Base-by-base conservation (phyloP, 1,140 invertebrate genomes). In the Drosophila burlai region DNA sequence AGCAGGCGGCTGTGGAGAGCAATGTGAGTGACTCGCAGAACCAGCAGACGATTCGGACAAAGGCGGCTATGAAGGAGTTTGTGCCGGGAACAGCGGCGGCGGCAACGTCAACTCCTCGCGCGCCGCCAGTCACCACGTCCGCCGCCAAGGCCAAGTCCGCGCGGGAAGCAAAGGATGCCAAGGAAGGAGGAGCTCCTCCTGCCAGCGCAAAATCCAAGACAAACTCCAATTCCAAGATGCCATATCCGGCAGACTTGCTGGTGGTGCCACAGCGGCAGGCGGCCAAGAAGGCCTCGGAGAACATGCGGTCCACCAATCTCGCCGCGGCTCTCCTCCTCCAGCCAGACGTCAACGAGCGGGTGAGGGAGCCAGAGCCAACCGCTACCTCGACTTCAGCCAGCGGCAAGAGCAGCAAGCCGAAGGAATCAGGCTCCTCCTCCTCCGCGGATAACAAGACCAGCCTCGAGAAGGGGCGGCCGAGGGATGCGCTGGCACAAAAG, bases 181-280 rank as follows among this genome's bases (percentile, higher is more conserved):
- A 79, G 63, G 67, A 68, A 9, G 62, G 15, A 40, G n/a, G n/a
- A n/a, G n/a, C n/a, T n/a, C 43, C 8, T 16, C 36, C 8, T 2
- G 46, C n/a, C 40, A 62, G 49, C 42, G 61, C 71, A 4, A 62
- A 73, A 38, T 36, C 45, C 8, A 81, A 77, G 38, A n/a, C 54
- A 9, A 89, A 67, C 42, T 42, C 74, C 3, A 81, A 49, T 31
- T 46, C 40, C 52, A 80, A 66, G 60, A 31, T 85, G 64, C 63
- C 57, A 26, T 95, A 96, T 77, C 94, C 95, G 65, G 95, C 97
- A 24, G 96, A 97, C 42, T 95, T 97, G 83, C 93, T 98, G 38
- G 97, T 98, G 81, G 97, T 98, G n/a, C 97, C 97, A 2, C 97
- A 98, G 92, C 94, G 97, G 58, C 96, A 98, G 93, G 97, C 97